A percentile compares a stretch with the other conserved stretches of the same genome.
Evolutionary conservation across 1,140 invertebrate genomes (phyloP).

Genomic region (Paraescarpia echinospica): DNA sequence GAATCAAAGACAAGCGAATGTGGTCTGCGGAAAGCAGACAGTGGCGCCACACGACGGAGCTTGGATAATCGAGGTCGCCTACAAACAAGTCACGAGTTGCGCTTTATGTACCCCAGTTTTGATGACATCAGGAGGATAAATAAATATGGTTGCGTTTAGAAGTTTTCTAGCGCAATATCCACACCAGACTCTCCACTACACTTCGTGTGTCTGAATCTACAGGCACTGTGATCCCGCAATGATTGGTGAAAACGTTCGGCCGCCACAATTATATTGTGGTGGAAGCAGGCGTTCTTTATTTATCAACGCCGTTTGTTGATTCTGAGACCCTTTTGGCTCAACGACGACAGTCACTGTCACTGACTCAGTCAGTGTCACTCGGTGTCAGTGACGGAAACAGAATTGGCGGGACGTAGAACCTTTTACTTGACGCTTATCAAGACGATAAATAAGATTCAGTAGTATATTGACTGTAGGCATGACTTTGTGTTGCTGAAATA

Average conservation of each 20-base stretch:
- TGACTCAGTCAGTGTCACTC: neutral
- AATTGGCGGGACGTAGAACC: neutral
- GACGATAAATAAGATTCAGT: neutral
- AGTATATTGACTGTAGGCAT: neutral
- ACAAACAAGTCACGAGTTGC: neutral
- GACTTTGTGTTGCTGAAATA: neutral
- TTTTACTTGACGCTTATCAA: neutral
- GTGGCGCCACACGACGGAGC: neutral
- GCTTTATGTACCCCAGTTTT: neutral
- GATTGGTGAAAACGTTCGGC: neutral
- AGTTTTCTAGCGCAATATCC: neutral
- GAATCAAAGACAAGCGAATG: too few species aligned
- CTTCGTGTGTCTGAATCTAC: neutral
- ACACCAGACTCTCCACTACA: neutral
- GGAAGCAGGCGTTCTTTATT: neutral
- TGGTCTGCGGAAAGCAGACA: neutral
- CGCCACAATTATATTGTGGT: neutral
- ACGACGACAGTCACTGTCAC: neutral
- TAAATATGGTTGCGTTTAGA: neutral
- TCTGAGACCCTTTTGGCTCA: neutral
- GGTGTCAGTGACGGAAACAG: neutral
- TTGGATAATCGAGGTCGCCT: neutral
- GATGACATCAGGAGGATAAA: neutral
- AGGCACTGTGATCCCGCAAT: neutral
- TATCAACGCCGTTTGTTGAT: neutral